Percentiles rank a stretch among this genome's conserved stretches.
phyloP scores from a whole-genome alignment of 53 echinoderm and acorn worm species.

The Luidia sarsii region DNA sequence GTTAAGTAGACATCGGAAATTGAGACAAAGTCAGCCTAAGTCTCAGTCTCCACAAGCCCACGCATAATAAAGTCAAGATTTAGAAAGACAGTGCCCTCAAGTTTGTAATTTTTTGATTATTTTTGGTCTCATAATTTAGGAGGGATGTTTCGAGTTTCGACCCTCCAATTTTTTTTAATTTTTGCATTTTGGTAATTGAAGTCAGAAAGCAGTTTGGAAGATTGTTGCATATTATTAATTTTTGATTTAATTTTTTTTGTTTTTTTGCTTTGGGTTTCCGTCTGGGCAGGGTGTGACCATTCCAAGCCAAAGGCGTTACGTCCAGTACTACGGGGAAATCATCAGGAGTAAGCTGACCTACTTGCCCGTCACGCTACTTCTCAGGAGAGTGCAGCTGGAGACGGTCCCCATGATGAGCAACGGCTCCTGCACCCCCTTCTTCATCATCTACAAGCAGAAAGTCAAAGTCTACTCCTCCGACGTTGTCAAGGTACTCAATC shows the following conservation, averaged over 20 bases:
- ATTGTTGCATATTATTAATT: no score
- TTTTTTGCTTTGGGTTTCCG: neutral
- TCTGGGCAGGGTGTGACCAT: constrained; percentile 88
- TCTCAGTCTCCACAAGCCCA: no score
- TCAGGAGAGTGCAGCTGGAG: constrained; percentile 84
- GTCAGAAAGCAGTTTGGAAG: no score
- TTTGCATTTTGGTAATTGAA: no score
- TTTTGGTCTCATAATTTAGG: no score
- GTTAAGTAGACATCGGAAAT: no score
- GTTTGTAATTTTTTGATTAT: no score
- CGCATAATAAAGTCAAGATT: no score
- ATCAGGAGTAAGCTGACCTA: constrained; percentile 64
- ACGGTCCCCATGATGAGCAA: constrained; percentile 95
- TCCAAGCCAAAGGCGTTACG: constrained; percentile 96
- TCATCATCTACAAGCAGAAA: constrained; percentile 92
- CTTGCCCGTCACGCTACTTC: constrained; percentile 75
- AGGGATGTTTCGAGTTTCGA: no score
- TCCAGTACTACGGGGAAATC: constrained; percentile 95
- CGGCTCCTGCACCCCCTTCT: constrained; percentile 93
- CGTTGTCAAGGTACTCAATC: constrained; percentile 69
- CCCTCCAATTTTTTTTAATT: no score
- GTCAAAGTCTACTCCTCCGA: constrained; percentile 90
- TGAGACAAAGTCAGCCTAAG: no score
- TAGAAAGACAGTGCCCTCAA: no score
- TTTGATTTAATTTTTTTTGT: neutral